Conservation (phyloP, 2,888 invertebrate species). For the Oasisia sp. region DNA sequence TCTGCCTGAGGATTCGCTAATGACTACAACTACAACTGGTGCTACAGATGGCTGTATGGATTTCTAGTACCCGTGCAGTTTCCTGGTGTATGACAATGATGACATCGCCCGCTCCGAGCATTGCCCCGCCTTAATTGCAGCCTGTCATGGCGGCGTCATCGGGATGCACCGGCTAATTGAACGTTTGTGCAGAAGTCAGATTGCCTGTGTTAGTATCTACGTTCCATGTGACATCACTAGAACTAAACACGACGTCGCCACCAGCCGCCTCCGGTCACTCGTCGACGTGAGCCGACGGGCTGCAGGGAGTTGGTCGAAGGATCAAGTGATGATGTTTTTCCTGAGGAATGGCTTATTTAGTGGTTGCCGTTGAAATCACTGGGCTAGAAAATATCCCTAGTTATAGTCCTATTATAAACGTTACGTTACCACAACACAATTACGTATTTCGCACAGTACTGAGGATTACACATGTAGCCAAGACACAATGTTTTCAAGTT, state of each 20-base stretch:
- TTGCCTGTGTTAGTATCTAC: neutral
- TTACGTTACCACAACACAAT: no score
- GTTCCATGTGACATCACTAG: neutral
- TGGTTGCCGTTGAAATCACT: no score
- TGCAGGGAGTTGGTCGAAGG: neutral
- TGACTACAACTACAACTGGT: no score
- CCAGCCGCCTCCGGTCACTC: neutral
- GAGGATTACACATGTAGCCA: no score
- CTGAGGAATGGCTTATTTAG: no score
- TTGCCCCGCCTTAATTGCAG: neutral
- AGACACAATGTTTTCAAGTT: no score
- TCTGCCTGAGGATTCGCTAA: no score
- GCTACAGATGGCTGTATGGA: neutral
- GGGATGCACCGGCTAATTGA: neutral
- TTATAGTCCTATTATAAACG: no score
- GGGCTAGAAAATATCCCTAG: no score
- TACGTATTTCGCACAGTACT: no score
- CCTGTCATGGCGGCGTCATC: neutral
- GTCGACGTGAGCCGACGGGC: neutral
- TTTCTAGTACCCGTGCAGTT: neutral
- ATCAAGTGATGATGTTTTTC: no score
- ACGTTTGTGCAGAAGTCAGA: neutral
- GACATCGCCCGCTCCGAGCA: neutral
- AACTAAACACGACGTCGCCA: neutral
- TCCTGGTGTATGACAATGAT: neutral